Base-by-base conservation (phyloP, 64 coral and sea anemone genomes). In the Acropora tenuis region DNA sequence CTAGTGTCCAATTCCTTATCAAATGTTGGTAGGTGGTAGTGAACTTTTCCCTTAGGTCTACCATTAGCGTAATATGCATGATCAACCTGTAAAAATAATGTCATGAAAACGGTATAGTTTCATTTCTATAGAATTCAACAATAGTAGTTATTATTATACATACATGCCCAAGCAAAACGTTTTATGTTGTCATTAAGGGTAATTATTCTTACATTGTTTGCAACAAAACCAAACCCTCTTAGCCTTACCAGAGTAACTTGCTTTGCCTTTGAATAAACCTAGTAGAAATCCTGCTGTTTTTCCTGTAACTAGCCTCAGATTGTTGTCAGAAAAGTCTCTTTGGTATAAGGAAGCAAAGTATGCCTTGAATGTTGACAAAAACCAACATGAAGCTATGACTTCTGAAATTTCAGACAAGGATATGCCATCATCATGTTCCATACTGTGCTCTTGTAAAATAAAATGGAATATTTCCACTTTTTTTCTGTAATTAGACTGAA, bases 201-300 rank as follows among this genome's bases (percentile, higher is more conserved):
- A 30, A 30, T 30, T 30, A 30, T 30, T 30, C 30, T 30, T 30
- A 30, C 30, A 30, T 30, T 30, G 30, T 30, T 30, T 0, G 30
- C 30, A 30, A 30, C 30, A 30, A 30, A 30, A 30, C 0, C 30
- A 30, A 30, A 30, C 30, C 30, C 30, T 30, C 30, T 82, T 82
- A 59, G 52, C 10, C 73, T 90, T 80, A 1, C 89, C 89, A 67
- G 80, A 9, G 20, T 90, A 81, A 42, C 69, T 47, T 53, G 71
- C 89, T 30, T 80, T 65, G 6, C 49, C 49, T 19, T 30, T 4
- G 47, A 90, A 81, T n/a, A 77, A 77, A 41, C 65, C 59, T 8
- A 0, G 4, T 13, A 84, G 40, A 84, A 41, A 59, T 60, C 44
- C 8, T 61, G 61, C 52, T 10, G n/a, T 84, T 57, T 9, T 84